These are phyloP conservation scores for Meghimatium bilineatum DNA, from an alignment of 2,888 invertebrate species.

Conservation along the genomic window DNA sequence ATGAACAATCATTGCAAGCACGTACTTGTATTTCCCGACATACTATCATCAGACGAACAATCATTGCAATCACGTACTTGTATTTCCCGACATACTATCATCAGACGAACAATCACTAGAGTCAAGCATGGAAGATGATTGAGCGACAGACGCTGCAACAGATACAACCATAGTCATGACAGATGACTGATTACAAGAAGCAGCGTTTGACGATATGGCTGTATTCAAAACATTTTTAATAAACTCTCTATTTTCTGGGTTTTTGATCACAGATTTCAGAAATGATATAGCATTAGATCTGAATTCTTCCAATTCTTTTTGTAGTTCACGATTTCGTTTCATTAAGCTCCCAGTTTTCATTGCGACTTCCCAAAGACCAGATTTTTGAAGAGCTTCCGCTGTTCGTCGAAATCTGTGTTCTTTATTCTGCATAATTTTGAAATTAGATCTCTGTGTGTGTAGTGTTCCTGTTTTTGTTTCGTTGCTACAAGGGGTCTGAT, in stretches of 20 bases:
- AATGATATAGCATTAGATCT: slow-evolving; percentile 49
- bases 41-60: background rate
- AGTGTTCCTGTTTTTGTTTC: background rate
- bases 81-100: slow-evolving; percentile 25
- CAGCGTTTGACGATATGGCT: slow-evolving; percentile 30
- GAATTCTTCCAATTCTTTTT: slow-evolving; percentile 52
- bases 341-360: slow-evolving; percentile 54
- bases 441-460: background rate
- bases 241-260: slow-evolving; percentile 49
- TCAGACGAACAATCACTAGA: slow-evolving; percentile 25
- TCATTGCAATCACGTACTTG: slow-evolving; percentile 8
- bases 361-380: slow-evolving; percentile 55
- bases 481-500: background rate
- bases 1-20: background rate
- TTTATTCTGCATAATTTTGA: slow-evolving; percentile 31
- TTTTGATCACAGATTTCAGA: slow-evolving; percentile 50
- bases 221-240: slow-evolving; percentile 45
- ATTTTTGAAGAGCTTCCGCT: slow-evolving; percentile 53
- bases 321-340: slow-evolving; percentile 51
- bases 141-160: slow-evolving; percentile 33
- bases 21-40: background rate
- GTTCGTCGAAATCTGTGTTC: slow-evolving; percentile 49
- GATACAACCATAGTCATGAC: slow-evolving; percentile 47
- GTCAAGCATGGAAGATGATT: slow-evolving; percentile 14
- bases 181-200: slow-evolving; percentile 11